Evolutionary conservation across 2,113 vertebrate genomes (phyloP), one percentile per base, ranked within the genome.

Genomic region (Gorsachius goisagi): DNA sequence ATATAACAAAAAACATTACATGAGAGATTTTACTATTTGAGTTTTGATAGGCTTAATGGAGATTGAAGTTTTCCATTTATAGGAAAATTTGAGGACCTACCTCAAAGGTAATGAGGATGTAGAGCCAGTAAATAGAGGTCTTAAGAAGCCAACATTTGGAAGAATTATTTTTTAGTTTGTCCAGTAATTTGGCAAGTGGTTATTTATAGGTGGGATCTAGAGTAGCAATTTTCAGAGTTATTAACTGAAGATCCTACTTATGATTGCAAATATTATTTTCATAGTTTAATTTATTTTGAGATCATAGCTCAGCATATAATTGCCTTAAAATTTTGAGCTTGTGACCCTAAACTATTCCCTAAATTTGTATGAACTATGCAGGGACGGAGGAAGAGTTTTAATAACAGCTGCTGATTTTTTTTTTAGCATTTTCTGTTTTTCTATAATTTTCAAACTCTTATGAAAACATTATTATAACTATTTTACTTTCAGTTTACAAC

Each of bases 401-500:
- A 4, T 88, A 83, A 64, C 6, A 59, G 14, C 59, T 88, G 27
- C 11, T 87, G 26, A 7, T 8, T 33, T 18, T 14, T 18, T 52
- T 44, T 11, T 11, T 1, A 37, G 5, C 82, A 11, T 58, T 47
- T 76, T 73, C 15, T 60, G 3, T 3, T 85, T 85, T 71, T 50
- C 27, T 62, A 0, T 66, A 35, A 35, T 66, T 80, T 64, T 63
- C 27, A 47, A 71, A 80, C 5, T 52, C 5, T 9, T 60, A 12
- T 2, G 4, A 60, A 88, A 62, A 44, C 5, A 16, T 76, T 32
- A 14, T 56, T 66, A 15, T 59, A 35, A 35, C 21, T 83, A 6
- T 93, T 94, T 77, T 33, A 27, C 96, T 95, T 98, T 84, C 78
- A 99, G 99, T 99, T 6, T 99, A 99, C 94, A 93, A 93, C 95